Conservation (phyloP, 1,140 invertebrate species). For the Drosophila elegans region DNA sequence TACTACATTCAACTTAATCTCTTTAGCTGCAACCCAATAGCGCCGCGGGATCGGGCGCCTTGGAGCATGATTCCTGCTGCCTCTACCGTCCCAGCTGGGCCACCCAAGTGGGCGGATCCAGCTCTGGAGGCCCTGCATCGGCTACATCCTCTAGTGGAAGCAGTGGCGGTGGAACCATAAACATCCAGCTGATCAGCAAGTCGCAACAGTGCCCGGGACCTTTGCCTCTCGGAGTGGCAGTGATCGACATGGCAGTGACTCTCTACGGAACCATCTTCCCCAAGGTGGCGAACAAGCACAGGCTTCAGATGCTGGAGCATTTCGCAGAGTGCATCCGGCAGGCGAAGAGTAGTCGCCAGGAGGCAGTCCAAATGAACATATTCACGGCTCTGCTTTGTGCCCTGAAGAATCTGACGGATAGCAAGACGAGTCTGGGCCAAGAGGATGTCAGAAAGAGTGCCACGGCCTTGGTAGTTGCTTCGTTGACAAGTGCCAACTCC, state of each 20-base stretch:
- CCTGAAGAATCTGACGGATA: conserved; percentile 94
- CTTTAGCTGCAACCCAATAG: conserved; percentile 94
- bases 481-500: conserved; percentile 93
- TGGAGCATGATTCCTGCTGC: conserved; percentile 97
- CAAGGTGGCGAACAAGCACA: conserved; percentile 96
- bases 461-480: conserved; percentile 91
- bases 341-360: conserved; percentile 95
- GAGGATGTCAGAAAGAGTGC: conserved; percentile 96
- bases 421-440: conserved; percentile 93
- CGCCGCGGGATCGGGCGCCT: conserved; percentile 96
- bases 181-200: conserved; percentile 83
- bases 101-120: conserved; percentile 85
- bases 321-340: conserved; percentile 97
- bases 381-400: conserved; percentile 97
- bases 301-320: conserved; percentile 98
- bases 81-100: conserved; percentile 88
- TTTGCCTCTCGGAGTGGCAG: conserved; percentile 97
- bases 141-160: conserved; percentile 12
- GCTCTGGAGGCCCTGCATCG: conserved; percentile 3
- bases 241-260: conserved; percentile 97
- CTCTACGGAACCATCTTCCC: conserved; percentile 98
- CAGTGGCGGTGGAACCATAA: conserved; percentile 32
- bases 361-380: conserved; percentile 98
- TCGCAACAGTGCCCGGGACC: conserved; percentile 88
- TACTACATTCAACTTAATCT: background rate